phyloP scores from a whole-genome alignment of 2,888 invertebrate species.

The Leucophenga maculata region DNA sequence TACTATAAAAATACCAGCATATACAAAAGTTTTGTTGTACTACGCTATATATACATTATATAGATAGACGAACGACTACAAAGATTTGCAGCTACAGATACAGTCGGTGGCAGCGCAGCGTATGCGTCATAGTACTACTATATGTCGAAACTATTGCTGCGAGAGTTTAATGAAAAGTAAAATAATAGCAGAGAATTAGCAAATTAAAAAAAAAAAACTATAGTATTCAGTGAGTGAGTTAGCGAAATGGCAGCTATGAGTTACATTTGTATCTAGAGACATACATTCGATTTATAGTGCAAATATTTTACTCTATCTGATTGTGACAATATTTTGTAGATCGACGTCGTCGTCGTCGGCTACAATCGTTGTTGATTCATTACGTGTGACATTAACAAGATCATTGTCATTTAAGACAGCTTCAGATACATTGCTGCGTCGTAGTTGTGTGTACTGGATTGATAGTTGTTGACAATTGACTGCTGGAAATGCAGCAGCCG shows the following conservation, averaged over 20 bases:
- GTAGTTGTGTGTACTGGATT: background rate
- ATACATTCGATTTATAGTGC: background rate
- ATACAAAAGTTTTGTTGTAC: background rate
- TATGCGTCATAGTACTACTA: slow-evolving; percentile 13
- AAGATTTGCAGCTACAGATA: slow-evolving; percentile 6
- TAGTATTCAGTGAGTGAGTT: background rate
- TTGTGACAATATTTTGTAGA: slow-evolving; percentile 18
- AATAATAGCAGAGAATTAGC: background rate
- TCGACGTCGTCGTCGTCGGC: background rate
- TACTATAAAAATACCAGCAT: slow-evolving; percentile 19
- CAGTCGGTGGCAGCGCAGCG: background rate
- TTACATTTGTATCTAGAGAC: background rate
- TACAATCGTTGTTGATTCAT: slow-evolving; percentile 8
- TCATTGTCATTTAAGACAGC: slow-evolving; percentile 24
- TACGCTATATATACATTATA: background rate
- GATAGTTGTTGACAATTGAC: slow-evolving; percentile 13
- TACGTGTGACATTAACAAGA: slow-evolving; percentile 28
- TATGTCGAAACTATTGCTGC: slow-evolving; percentile 11
- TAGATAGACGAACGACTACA: background rate
- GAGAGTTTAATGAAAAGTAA: background rate
- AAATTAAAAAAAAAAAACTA: slow-evolving; percentile 1
- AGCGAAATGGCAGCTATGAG: background rate
- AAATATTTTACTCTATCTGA: background rate
- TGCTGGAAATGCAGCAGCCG: background rate
- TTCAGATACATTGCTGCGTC: background rate